Evolutionary conservation across 2,113 vertebrate genomes (phyloP), one percentile per base, ranked within the genome.

Genomic region (Sylvicapra grimmia): DNA sequence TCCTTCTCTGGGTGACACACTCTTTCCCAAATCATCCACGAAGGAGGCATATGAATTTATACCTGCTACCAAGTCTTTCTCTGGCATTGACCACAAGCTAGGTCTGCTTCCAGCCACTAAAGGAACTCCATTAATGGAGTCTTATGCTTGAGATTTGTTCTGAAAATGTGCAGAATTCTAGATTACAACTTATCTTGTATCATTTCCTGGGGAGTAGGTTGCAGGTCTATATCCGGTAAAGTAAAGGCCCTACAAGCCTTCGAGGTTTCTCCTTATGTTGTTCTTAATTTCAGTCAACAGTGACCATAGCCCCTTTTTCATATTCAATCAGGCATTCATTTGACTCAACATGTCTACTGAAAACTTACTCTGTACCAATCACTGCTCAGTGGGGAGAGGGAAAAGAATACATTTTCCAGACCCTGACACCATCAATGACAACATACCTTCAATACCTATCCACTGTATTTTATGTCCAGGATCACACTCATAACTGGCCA

Each of bases 331-430:
- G 51, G 23, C n/a, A 79, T 29, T 90, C 21, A 6, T 72, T 95
- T 63, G 13, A 68, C 21, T 29, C 40, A 27, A 68, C 29, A 40
- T 21, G 33, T 29, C 89, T 21, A 61, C 1, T 89, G 51, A 86
- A 96, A 82, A 86, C 49, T 29, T 68, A 18, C 49, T 91, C 33
- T 86, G 10, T 92, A 9, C 31, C 51, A 33, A 36, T 54, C n/a
- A 58, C 5, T 75, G 27, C 14, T 89, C n/a, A 61, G 36, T 59
- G 29, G 25, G 59, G 12, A 95, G 44, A 80, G 3, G 19, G 33
- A 61, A 92, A 90, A 92, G 25, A 93, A 92, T 47, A 68, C 25
- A 51, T 90, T 89, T 96, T 95, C 61, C 86, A 63, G 63, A 91
- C 49, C 25, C 31, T 47, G 80, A 8, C 18, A 93, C 56, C 44